phyloP scores from a whole-genome alignment of 92 coral and sea anemone genomes.

The Actinernus sp. region DNA sequence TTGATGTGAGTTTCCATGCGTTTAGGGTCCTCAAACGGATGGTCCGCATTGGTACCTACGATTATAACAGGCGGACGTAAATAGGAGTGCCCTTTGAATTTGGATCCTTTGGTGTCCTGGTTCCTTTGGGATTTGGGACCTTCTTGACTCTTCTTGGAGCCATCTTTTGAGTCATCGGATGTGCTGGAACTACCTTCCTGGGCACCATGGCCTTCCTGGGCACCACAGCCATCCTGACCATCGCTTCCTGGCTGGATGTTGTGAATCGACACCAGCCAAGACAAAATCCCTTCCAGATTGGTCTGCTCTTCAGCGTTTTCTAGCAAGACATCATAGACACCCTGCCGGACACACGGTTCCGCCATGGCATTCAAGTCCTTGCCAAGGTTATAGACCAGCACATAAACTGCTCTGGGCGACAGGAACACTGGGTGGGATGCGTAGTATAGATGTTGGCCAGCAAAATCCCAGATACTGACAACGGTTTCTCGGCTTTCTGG shows the following conservation, averaged over 20 bases:
- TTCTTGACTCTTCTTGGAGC: background rate
- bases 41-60: constrained; percentile 77
- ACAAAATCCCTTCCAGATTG: constrained; percentile 77
- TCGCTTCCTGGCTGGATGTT: constrained; percentile 41
- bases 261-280: constrained; percentile 88
- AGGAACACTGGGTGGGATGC: constrained; percentile 92
- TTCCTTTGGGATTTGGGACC: background rate
- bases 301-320: constrained; percentile 77
- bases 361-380: constrained; percentile 74
- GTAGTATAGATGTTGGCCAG: constrained; percentile 91
- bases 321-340: constrained; percentile 67
- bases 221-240: background rate
- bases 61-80: constrained; percentile 81
- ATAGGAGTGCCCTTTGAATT: constrained; percentile 49
- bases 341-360: constrained; percentile 90
- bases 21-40: constrained; percentile 71
- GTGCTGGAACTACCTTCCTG: background rate
- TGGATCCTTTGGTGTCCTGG: constrained; percentile 5
- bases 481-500: constrained; percentile 56
- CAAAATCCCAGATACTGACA: constrained; percentile 87
- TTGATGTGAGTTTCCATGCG: constrained; percentile 72
- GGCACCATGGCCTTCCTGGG: background rate
- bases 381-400: constrained; percentile 81
- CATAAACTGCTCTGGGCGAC: constrained; percentile 80
- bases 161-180: background rate